Base-by-base conservation (phyloP, 2,888 invertebrate species). In the Sialis lutaria region DNA sequence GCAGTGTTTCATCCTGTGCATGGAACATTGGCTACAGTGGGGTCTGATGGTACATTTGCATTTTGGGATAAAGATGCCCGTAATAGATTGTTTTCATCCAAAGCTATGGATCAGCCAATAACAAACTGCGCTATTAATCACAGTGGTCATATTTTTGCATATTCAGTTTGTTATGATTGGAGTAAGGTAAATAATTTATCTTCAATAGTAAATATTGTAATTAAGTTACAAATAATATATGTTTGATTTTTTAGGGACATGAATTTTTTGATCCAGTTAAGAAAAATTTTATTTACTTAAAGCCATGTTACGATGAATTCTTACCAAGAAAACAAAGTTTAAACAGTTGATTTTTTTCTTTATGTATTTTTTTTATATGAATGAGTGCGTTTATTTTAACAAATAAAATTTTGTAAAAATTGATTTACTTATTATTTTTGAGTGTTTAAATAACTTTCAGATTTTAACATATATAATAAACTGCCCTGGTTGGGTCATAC, bases 1-100 rank as follows among this genome's bases (percentile, higher is more conserved):
- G 22, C 95, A 52, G 88, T 90, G 47, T 98, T 99, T 70, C 98
- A 98, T 71, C 98, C 97, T 9, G 71, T 80, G 43, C 96, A 98
- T 68, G 93, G 95, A 13, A 98, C 97, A 40, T 71, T 98, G 57
- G 90, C 95, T 5, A 98, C 98, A 0, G 93, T 93, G 34, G 98
- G 98, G 22, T 90, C 93, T 9, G 98, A 98, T 68, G 97, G 97
- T 9, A 80, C 91, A 7, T 98, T 91, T 67, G 91, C 91, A 57
- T 98, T 95, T 68, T 98, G 97, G 97, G 97, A 98, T 68, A 98
- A 98, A 68, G 97, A 98, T 68, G 95, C 96, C 4, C 76, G 97
- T 50, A 97, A 96, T 47, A 97, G 97, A 67, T 73, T 99, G 50
- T 97, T 97, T 69, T 88, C 92, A 2, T 95, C 95, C 0, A 97